Evolutionary conservation across 37 sponge, comb jelly and placozoan species (phyloP).

Genomic region (Aplysina aerophoba): DNA sequence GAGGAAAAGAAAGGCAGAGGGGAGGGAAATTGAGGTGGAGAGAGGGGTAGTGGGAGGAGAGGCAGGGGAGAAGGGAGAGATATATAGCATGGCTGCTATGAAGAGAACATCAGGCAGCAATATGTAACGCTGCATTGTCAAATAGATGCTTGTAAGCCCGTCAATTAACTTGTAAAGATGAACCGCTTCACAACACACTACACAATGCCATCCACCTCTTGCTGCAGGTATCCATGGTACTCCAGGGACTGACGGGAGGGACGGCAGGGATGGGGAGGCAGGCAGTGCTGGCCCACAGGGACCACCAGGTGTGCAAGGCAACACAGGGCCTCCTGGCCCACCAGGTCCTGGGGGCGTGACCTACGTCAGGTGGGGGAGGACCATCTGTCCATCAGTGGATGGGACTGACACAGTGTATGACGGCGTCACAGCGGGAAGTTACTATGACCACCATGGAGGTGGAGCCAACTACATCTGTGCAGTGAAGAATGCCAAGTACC

Average conservation of each 20-base stretch:
- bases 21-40: too few species aligned
- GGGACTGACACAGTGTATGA: conserved; percentile 51
- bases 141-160: too few species aligned
- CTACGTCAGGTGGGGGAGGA: conserved; percentile 43
- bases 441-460: conserved; percentile 40
- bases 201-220: too few species aligned
- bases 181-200: too few species aligned
- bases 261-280: background rate
- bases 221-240: conserved; percentile 3
- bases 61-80: too few species aligned
- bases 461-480: conserved; percentile 61
- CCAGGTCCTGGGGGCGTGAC: conserved; percentile 23
- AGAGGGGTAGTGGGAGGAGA: too few species aligned
- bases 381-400: conserved; percentile 32
- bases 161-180: too few species aligned
- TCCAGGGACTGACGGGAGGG: conserved; percentile 23
- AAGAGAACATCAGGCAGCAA: too few species aligned
- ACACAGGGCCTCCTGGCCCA: conserved; percentile 33
- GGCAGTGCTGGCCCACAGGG: conserved; percentile 29
- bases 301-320: conserved; percentile 2
- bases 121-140: too few species aligned
- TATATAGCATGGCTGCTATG: too few species aligned
- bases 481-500: conserved; percentile 38
- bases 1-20: too few species aligned
- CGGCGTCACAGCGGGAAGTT: background rate